Evolutionary conservation across 2,113 vertebrate genomes (phyloP).

Genomic region (Nematolebias whitei): DNA sequence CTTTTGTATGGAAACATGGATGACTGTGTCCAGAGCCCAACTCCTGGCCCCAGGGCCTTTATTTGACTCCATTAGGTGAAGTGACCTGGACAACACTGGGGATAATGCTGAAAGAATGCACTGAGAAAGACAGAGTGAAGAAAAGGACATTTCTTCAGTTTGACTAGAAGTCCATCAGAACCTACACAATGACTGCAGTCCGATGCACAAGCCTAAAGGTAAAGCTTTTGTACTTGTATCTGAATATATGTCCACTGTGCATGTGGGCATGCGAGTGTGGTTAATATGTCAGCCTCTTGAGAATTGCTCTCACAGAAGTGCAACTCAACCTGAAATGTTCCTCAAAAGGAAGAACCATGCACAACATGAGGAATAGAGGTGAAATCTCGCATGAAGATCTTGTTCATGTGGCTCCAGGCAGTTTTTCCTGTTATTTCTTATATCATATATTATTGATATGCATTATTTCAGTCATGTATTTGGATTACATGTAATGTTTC

Average conservation of each 20-base stretch:
- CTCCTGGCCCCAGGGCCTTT: conserved; percentile 50
- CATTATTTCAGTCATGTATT: conserved; percentile 6
- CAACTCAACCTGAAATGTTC: conserved; percentile 26
- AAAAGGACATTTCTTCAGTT: conserved; percentile 43
- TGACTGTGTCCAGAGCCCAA: conserved; percentile 53
- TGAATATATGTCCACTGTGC: conserved; percentile 14
- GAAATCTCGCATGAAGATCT: conserved; percentile 13
- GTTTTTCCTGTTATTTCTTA: background rate
- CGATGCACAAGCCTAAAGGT: conserved; percentile 44
- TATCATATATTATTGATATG: background rate
- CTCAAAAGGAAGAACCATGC: conserved; percentile 36
- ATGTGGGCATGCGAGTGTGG: background rate
- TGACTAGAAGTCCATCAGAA: conserved; percentile 22
- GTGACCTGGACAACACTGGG: conserved; percentile 77
- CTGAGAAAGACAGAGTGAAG: conserved; percentile 45
- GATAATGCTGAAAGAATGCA: conserved; percentile 62
- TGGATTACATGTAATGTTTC: conserved; percentile 1
- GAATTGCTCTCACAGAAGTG: conserved; percentile 33
- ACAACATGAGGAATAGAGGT: conserved; percentile 40
- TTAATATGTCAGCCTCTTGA: conserved; percentile 23
- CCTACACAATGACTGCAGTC: conserved; percentile 32
- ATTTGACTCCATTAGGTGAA: conserved; percentile 70
- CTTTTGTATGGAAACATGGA: conserved; percentile 42
- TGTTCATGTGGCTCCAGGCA: background rate
- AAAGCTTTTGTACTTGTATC: conserved; percentile 17